Conservation (phyloP, 1,140 invertebrate species). For the Penaeus chinensis region DNA sequence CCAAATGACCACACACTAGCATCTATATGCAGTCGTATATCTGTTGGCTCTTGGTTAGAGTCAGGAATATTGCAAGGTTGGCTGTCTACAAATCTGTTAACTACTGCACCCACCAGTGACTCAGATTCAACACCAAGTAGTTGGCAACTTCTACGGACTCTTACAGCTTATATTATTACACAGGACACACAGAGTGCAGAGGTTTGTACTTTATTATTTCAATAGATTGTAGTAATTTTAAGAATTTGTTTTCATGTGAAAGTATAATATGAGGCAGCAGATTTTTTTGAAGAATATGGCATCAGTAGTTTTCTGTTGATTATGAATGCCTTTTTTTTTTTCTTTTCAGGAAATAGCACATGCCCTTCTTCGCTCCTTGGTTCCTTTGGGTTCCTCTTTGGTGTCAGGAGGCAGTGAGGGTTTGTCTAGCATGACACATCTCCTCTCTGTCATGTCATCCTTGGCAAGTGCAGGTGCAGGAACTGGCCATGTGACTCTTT, state of each 20-base stretch:
- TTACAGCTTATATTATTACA: slow-evolving; percentile 57
- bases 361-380: slow-evolving; percentile 52
- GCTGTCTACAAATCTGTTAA: slow-evolving; percentile 70
- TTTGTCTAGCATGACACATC: slow-evolving; percentile 62
- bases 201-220: slow-evolving; percentile 2
- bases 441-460: slow-evolving; percentile 83
- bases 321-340: slow-evolving; percentile 71
- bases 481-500: slow-evolving; percentile 81
- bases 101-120: slow-evolving; percentile 64
- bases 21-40: slow-evolving; percentile 77
- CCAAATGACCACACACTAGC: slow-evolving; percentile 76
- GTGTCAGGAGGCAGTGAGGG: slow-evolving; percentile 47
- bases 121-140: slow-evolving; percentile 44
- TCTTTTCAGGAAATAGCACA: slow-evolving; percentile 76
- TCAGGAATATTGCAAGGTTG: slow-evolving; percentile 76
- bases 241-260: slow-evolving; percentile 67
- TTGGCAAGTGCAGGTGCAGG: slow-evolving; percentile 84
- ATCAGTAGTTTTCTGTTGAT: no score
- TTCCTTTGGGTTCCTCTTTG: slow-evolving; percentile 54
- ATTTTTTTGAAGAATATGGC: background rate
- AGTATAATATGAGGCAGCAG: no score
- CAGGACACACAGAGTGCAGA: slow-evolving; percentile 53
- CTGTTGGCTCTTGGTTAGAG: slow-evolving; percentile 77
- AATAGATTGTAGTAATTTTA: slow-evolving; percentile 69
- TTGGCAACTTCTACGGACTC: slow-evolving; percentile 54